These are phyloP conservation scores for Platycheirus rosarum DNA, from an alignment of 2,888 invertebrate species.

Conservation along the genomic window DNA sequence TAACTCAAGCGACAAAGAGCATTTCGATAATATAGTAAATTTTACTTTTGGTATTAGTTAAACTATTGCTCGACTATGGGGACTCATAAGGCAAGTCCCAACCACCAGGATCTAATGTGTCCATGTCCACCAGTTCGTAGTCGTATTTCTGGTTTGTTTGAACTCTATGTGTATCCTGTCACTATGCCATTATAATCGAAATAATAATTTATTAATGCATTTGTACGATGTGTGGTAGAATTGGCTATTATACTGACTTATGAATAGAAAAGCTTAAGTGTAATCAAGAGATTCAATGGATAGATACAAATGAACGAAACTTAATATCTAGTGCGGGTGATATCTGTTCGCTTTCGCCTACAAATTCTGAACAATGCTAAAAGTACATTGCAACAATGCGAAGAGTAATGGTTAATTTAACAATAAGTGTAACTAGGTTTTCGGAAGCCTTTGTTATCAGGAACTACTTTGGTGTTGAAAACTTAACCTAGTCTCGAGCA, in stretches of 20 bases:
- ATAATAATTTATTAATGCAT: slow-evolving; percentile 64
- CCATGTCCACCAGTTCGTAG: background rate
- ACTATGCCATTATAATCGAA: slow-evolving; percentile 53
- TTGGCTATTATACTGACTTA: slow-evolving; percentile 70
- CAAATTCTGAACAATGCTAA: slow-evolving; percentile 48
- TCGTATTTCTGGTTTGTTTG: background rate
- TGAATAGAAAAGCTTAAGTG: slow-evolving; percentile 69
- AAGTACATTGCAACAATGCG: slow-evolving; percentile 44
- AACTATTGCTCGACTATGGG: slow-evolving; percentile 56
- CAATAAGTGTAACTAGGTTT: slow-evolving; percentile 20
- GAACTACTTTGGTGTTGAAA: background rate
- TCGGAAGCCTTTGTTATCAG: background rate
- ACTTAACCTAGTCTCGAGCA: background rate
- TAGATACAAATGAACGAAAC: slow-evolving; percentile 5
- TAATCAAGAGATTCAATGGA: slow-evolving; percentile 52
- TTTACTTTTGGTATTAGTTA: slow-evolving; percentile 60
- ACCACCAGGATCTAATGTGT: slow-evolving; percentile 16
- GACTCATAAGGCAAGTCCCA: slow-evolving; percentile 64
- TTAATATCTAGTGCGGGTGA: background rate
- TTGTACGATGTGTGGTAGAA: slow-evolving; percentile 53
- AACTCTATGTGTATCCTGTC: background rate
- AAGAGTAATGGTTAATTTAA: slow-evolving; percentile 33
- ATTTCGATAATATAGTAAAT: slow-evolving; percentile 55
- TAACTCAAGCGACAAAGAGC: slow-evolving; percentile 16
- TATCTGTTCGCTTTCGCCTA: slow-evolving; percentile 13